These are phyloP conservation scores for Paramormyrops hopkinsi DNA, from an alignment of 2,797 vertebrate species.

Conservation along the genomic window DNA sequence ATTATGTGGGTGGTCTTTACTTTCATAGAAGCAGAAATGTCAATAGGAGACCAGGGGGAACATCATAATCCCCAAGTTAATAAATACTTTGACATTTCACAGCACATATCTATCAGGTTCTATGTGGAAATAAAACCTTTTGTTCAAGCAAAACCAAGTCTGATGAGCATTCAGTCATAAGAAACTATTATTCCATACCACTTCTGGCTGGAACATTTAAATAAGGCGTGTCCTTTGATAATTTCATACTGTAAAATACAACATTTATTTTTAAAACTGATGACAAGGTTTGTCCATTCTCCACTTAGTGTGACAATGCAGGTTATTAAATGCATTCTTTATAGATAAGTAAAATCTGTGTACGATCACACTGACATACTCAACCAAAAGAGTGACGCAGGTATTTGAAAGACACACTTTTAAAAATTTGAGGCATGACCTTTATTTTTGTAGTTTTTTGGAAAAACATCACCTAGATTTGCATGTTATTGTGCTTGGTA, in stretches of 20 bases:
- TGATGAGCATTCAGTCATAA: not conserved
- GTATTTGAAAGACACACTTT: not conserved
- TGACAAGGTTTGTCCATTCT: not conserved
- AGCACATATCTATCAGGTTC: not conserved
- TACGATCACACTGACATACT: not conserved
- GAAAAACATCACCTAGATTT: slow-evolving; percentile 21
- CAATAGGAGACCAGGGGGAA: not conserved
- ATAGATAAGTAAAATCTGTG: not conserved
- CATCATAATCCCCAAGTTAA: not conserved
- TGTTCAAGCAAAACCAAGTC: not conserved
- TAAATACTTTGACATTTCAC: slow-evolving; percentile 20
- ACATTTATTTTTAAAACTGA: not conserved
- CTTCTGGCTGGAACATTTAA: not conserved
- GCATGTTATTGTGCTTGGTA: slow-evolving; percentile 20
- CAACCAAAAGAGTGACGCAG: not conserved
- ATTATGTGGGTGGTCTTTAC: not conserved
- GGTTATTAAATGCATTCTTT: not conserved
- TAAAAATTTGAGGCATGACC: slow-evolving; percentile 3
- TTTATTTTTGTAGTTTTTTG: not conserved
- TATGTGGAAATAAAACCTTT: slow-evolving; percentile 5
- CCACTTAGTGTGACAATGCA: not conserved
- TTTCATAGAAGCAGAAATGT: not conserved
- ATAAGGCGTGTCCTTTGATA: not conserved
- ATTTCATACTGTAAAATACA: slow-evolving; percentile 7
- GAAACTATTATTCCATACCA: not conserved